phyloP scores from a whole-genome alignment of 1,140 invertebrate species.

The Drosophila insularis region DNA sequence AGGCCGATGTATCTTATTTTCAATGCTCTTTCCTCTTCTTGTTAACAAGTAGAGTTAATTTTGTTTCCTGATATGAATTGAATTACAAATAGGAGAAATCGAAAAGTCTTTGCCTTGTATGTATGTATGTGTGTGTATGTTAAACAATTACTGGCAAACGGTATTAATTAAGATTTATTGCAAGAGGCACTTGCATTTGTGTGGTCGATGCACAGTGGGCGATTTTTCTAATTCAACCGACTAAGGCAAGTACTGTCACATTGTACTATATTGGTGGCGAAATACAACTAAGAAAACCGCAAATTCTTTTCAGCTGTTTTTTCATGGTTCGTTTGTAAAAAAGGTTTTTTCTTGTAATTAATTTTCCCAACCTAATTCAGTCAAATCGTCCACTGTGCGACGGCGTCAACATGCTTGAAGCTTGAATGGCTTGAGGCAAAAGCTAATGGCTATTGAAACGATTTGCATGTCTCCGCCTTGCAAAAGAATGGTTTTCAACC shows the following conservation, averaged over 20 bases:
- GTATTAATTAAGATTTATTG: slow-evolving; percentile 67
- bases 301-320: too few relatives aligned
- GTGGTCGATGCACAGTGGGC: slow-evolving; percentile 18
- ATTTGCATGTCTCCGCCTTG: slow-evolving; percentile 45
- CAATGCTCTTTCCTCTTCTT: slow-evolving; percentile 38
- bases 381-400: too few relatives aligned
- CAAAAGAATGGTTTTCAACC: slow-evolving; percentile 43
- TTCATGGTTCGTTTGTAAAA: too few relatives aligned
- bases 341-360: too few relatives aligned
- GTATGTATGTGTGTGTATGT: slow-evolving; percentile 3
- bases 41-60: slow-evolving; percentile 9
- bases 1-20: slow-evolving; percentile 32
- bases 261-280: too few relatives aligned
- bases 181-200: slow-evolving; percentile 44
- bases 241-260: too few relatives aligned
- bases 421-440: not conserved
- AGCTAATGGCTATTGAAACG: slow-evolving; percentile 25
- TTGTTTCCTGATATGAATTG: slow-evolving; percentile 34
- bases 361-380: too few relatives aligned
- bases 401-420: not conserved
- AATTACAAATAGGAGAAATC: slow-evolving; percentile 53
- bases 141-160: slow-evolving; percentile 43
- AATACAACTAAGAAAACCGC: too few relatives aligned
- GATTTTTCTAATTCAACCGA: too few relatives aligned
- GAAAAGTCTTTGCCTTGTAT: not conserved